Evolutionary conservation across 1,140 invertebrate species (phyloP), one percentile per base, ranked within the genome.

Genomic region (Lepidurus couesii): DNA sequence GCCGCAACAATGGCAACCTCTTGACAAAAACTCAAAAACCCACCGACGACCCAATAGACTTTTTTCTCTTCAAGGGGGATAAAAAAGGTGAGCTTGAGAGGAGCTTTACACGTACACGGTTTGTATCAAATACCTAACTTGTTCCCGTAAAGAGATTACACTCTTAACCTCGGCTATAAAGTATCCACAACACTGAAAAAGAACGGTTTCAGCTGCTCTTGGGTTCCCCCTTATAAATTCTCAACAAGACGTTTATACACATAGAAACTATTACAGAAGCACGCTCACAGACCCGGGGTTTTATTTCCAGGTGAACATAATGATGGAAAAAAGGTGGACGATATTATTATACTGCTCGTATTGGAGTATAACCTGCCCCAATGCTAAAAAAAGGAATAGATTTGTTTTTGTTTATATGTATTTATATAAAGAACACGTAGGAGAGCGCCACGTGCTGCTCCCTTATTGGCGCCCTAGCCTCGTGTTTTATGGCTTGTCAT

Each of bases 51-150:
- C 53, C 53, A 13, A 7, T 65, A 65, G 16, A 16, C 53, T 65
- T 65, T 21, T 65, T 65, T 65, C n/a, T 10, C 16, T 65, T 13
- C 8, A 65, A 21, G 13, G 4, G 13, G 53, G 8, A 11, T 65
- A 7, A n/a, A 65, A 65, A 65, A 47, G 45, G 16, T 11, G 21
- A 65, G 21, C 16, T 65, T 13, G 53, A 65, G 53, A 21, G 13
- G 13, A 7, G 16, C 21, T 21, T n/a, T 7, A 65, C 21, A 21
- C 53, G 16, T 65, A 65, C 8, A 21, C 53, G n/a, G 16, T 9
- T 16, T 65, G 53, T 65, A 65, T 65, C 45, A 10, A 65, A 65
- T 65, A 21, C 53, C 53, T 65, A 65, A 65, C 53, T n/a, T 65
- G 53, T 21, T 65, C 53, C 21, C 8, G 53, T 65, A 65, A 65